A percentile compares a stretch with the other conserved stretches of the same genome.
Evolutionary conservation across 92 coral and sea anemone species (phyloP).

Genomic region (Zoanthus solanderi): DNA sequence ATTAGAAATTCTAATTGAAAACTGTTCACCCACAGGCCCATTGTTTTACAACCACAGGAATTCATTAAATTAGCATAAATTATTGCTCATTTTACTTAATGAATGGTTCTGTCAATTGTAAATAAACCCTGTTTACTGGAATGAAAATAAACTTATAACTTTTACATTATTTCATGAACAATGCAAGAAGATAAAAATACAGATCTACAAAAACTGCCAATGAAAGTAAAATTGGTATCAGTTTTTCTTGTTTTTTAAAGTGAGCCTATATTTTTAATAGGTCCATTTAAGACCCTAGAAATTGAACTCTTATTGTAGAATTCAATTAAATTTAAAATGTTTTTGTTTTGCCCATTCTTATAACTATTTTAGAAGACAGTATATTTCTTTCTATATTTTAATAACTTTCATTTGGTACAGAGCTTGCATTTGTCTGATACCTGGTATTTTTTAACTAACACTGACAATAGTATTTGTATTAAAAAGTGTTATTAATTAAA

Average conservation of each 20-base stretch:
- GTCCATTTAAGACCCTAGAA: not conserved
- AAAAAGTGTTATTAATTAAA: no score
- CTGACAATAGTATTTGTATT: no score
- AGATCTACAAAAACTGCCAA: not conserved
- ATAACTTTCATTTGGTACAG: no score
- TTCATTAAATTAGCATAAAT: not conserved
- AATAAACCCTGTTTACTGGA: slow-evolving; percentile 4
- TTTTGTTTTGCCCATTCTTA: no score
- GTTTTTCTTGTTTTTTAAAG: not conserved
- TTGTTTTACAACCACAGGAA: no score
- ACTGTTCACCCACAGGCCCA: not conserved
- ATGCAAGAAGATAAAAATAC: not conserved
- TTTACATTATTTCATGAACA: no score
- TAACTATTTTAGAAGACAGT: no score
- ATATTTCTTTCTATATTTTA: no score
- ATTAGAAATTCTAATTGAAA: not conserved
- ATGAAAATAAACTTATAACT: not conserved
- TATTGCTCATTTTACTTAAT: not conserved
- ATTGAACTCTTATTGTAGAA: no score
- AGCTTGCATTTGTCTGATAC: no score
- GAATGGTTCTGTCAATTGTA: not conserved
- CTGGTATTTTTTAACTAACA: no score
- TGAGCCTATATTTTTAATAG: not conserved
- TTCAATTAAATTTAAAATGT: no score
- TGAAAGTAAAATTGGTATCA: not conserved